These are phyloP conservation scores for Syndactyla subalaris DNA, from an alignment of 2,797 vertebrate species.

Conservation along the genomic window DNA sequence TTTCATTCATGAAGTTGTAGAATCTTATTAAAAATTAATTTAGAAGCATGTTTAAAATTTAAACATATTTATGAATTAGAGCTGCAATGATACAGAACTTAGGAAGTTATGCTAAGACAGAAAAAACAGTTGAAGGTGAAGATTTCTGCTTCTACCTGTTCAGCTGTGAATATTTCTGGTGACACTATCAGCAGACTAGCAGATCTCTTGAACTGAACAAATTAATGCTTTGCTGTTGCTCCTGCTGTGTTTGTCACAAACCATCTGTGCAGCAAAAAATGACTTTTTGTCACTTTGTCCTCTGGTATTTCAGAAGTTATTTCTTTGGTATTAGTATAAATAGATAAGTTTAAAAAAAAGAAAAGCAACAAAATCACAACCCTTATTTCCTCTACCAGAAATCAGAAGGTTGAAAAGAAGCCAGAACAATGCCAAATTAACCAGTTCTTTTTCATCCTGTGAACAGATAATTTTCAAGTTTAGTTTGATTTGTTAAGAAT, in stretches of 20 bases:
- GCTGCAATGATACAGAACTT: not conserved
- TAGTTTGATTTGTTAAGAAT: not conserved
- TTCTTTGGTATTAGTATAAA: not conserved
- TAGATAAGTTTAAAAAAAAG: not conserved
- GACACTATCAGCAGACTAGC: not conserved
- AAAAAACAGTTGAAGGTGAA: not conserved
- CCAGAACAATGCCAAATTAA: not conserved
- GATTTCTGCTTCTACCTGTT: not conserved
- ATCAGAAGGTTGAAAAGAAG: not conserved
- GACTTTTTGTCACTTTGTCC: not conserved
- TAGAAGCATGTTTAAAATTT: slow-evolving; percentile 57
- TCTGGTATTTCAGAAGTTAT: not conserved
- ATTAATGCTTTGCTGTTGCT: not conserved
- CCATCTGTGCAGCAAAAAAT: not conserved
- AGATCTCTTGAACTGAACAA: not conserved
- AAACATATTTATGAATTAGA: slow-evolving; percentile 50
- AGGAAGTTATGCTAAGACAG: not conserved
- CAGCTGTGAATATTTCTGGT: slow-evolving; percentile 23
- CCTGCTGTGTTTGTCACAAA: not conserved
- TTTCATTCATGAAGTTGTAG: slow-evolving; percentile 14
- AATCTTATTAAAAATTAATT: slow-evolving; percentile 60
- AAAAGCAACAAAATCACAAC: not conserved
- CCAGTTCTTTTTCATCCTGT: not conserved
- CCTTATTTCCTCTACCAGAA: not conserved
- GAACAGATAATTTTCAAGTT: not conserved